Conservation (phyloP, 1,140 invertebrate species). For the Propsilocerus akamusi region DNA sequence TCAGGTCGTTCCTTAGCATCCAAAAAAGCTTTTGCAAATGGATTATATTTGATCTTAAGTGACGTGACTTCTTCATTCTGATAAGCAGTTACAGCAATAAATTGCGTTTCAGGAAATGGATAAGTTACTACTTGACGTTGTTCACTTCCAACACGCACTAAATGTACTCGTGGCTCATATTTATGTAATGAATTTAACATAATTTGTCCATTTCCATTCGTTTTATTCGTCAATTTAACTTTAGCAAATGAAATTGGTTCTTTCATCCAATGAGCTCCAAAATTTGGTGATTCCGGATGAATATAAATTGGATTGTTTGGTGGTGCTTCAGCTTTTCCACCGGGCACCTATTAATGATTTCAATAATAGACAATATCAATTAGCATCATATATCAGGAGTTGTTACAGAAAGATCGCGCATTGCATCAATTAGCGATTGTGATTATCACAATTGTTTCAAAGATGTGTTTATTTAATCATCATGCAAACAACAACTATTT, state of each 20-base stretch:
- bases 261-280: conserved; percentile 96
- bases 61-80: conserved; percentile 96
- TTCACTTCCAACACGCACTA: conserved; percentile 68
- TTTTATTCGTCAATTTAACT: conserved; percentile 94
- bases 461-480: not conserved
- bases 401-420: not conserved
- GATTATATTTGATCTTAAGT: conserved; percentile 93
- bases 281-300: conserved; percentile 92
- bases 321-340: conserved; percentile 81
- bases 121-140: conserved; percentile 64
- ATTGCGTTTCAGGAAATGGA: conserved; percentile 85
- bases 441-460: not conserved
- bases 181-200: conserved; percentile 87
- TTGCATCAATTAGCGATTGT: not conserved
- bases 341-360: conserved; percentile 36
- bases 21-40: conserved; percentile 91
- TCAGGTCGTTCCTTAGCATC: conserved; percentile 54
- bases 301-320: conserved; percentile 82
- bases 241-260: conserved; percentile 92
- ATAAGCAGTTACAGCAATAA: conserved; percentile 91
- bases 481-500: too few species aligned
- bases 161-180: conserved; percentile 86
- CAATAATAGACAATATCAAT: conserved; percentile 4
- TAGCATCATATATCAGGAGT: not conserved
- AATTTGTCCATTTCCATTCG: conserved; percentile 76